Base-by-base conservation (phyloP, 2,113 vertebrate species). In the Erinaceus europaeus region DNA sequence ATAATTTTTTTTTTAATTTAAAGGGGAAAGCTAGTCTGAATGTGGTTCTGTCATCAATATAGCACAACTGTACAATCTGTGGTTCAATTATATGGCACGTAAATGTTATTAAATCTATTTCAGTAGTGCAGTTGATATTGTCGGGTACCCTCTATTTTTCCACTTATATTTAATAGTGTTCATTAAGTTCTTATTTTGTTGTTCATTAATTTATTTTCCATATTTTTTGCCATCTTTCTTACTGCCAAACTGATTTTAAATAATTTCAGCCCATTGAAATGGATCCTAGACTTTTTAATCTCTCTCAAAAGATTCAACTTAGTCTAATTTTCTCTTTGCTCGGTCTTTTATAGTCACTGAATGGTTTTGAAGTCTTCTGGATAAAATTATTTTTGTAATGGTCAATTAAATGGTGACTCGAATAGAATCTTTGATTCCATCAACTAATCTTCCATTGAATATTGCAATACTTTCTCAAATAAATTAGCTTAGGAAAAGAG, bases 341-440 rank as follows among this genome's bases (percentile, higher is more conserved):
- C 84, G 14, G 36, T 83, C n/a, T 92, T 86, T 72, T 75, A 42
- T 53, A 84, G 73, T 64, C 71, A 72, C 61, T 92, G 52, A 92
- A 95, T 78, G 40, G 38, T 13, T 20, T 91, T 32, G 83, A 92
- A 48, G 9, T 62, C 90, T 93, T 90, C 84, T 78, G 18, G 13
- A 52, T 55, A 55, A 71, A 80, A 75, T 81, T 95, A 84, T 89
- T 91, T 93, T 96, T 93, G 67, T 85, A 86, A 75, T 68, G 81
- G 52, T 11, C 25, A 91, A 86, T 91, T 91, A 86, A 65, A 88
- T 86, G 55, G 62, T 91, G 73, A 80, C n/a, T 73, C 71, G 62
- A 86, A 89, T 69, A 34, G 69, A 81, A 92, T 44, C 21, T 90
- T 83, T 86, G 78, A 93, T 83, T 91, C 80, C 34, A 83, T 25